A percentile compares a stretch with the other conserved stretches of the same genome.
phyloP scores from a whole-genome alignment of 2,797 vertebrate species.

The Gambusia yucatana region DNA sequence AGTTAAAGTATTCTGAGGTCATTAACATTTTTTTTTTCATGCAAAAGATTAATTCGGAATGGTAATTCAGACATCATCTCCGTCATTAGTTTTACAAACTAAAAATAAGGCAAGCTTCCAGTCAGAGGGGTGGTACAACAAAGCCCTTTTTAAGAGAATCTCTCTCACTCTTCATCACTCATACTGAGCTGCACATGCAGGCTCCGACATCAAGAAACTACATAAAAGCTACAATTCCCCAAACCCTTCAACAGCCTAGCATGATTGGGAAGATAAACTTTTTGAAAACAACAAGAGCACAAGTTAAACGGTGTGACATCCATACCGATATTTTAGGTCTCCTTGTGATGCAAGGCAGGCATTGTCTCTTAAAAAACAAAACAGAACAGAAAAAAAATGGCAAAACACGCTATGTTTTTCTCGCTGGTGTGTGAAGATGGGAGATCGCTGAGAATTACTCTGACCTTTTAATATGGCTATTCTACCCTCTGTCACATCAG shows the following conservation, averaged over 20 bases:
- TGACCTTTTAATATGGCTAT: conserved; percentile 84
- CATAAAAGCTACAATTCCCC: conserved; percentile 34
- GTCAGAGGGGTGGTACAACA: conserved; percentile 59
- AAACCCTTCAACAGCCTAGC: conserved; percentile 20
- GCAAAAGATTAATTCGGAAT: conserved; percentile 65
- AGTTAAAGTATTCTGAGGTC: conserved; percentile 70
- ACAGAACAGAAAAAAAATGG: conserved; percentile 15
- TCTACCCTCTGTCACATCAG: conserved; percentile 78
- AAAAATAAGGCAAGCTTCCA: conserved; percentile 66
- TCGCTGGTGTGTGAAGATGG: conserved; percentile 81
- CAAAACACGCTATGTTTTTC: conserved; percentile 65
- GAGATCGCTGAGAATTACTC: conserved; percentile 81
- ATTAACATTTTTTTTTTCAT: conserved; percentile 57
- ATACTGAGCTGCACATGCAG: conserved; percentile 31
- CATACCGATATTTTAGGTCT: conserved; percentile 32
- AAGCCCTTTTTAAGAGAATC: conserved; percentile 72
- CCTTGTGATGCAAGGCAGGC: conserved; percentile 54
- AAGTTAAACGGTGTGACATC: conserved; percentile 27
- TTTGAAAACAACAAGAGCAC: conserved; percentile 33
- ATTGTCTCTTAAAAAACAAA: conserved; percentile 44
- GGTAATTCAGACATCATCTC: conserved; percentile 9
- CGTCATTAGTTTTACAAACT: conserved; percentile 28
- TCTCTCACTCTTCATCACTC: conserved; percentile 42
- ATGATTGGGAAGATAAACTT: conserved; percentile 4
- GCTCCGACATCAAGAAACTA: conserved; percentile 28